phyloP scores from a whole-genome alignment of 2,888 invertebrate genomes.

The Chelonus formosanus region DNA sequence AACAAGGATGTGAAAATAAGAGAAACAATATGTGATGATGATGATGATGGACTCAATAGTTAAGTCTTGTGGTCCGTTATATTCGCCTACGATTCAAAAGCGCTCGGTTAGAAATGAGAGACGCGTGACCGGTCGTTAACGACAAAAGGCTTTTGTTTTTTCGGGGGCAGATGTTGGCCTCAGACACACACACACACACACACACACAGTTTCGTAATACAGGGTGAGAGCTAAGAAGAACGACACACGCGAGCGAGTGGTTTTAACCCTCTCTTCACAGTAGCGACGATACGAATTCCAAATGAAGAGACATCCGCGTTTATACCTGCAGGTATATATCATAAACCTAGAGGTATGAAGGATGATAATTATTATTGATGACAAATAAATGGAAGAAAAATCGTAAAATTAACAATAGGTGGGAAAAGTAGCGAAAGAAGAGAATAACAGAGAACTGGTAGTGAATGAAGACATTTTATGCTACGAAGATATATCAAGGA shows the following conservation, averaged over 20 bases:
- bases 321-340: too few relatives aligned
- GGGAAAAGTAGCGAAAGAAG: too few relatives aligned
- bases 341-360: too few relatives aligned
- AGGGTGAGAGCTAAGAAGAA: not conserved
- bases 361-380: too few relatives aligned
- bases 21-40: too few relatives aligned
- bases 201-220: constrained; percentile 11
- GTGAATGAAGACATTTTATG: not conserved
- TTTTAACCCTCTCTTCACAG: too few relatives aligned
- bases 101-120: constrained; percentile 66
- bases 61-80: constrained; percentile 54
- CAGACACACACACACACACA: constrained; percentile 40
- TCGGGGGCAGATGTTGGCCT: constrained; percentile 65
- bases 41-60: constrained; percentile 40
- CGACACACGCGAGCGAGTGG: constrained; percentile 13
- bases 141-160: constrained; percentile 66
- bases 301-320: too few relatives aligned
- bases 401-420: too few relatives aligned
- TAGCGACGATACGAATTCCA: too few relatives aligned
- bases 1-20: constrained; percentile 1
- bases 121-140: constrained; percentile 65
- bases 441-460: too few relatives aligned
- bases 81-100: constrained; percentile 65
- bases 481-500: constrained; percentile 21
- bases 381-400: too few relatives aligned